Evolutionary conservation across 92 coral and sea anemone species (phyloP), one percentile per base, ranked within the genome.

Genomic region (Plumapathes pennacea): DNA sequence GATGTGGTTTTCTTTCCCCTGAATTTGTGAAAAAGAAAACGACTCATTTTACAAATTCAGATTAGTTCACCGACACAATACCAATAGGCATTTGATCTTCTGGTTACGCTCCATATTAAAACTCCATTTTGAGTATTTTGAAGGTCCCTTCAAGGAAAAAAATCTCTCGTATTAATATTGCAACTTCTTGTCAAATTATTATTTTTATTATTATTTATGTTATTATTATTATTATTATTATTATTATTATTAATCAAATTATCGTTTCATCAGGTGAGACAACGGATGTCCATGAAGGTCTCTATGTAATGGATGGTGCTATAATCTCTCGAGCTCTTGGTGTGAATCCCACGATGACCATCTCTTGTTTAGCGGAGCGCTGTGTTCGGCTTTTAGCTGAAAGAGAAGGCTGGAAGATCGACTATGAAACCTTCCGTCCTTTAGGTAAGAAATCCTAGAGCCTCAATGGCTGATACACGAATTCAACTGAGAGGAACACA

Each of bases 231-330:
- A 15, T 0, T 5, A 21, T 52, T 27, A 24, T n/a, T 4, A 17
- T 57, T 44, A 10, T n/a, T n/a, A n/a, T n/a, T n/a, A n/a, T n/a
- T n/a, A n/a, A n/a, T n/a, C n/a, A n/a, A n/a, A n/a, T n/a, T n/a
- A n/a, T n/a, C n/a, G n/a, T n/a, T n/a, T n/a, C n/a, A n/a, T n/a
- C 49, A 76, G 83, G 70, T 21, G 69, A 76, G 23, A 40, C 65
- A 5, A 44, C n/a, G 11, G 27, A 50, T 4, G 67, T 68, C 11
- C 30, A 55, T 11, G 60, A 67, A 47, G 83, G 83, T 27, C 60
- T 76, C 6, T 67, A 76, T 31, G 83, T 76, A 20, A 53, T 76
- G 29, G 83, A 76, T 57, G 83, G 83, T 17, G 76, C 83, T 17
- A 50, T 76, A 56, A 50, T 76, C 30, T 76, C 83, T 0, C 49